Percentiles rank a stretch among this genome's conserved stretches.
Evolutionary conservation across 2,888 invertebrate species (phyloP).

Genomic region (Brachyptera putata): DNA sequence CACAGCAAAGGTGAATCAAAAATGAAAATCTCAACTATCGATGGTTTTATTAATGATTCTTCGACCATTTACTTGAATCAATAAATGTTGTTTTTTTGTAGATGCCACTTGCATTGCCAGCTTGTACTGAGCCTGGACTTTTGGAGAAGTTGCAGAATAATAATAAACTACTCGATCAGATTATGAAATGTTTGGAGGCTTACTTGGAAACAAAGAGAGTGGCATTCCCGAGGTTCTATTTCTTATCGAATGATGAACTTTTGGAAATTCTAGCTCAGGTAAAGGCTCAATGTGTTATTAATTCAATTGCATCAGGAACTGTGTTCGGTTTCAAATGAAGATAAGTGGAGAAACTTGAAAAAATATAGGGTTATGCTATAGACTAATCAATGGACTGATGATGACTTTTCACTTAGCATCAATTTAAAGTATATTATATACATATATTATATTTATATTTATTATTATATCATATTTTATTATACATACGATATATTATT

Average conservation of each 20-base stretch:
- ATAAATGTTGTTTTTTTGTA: slow-evolving; percentile 38
- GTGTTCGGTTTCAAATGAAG: no score
- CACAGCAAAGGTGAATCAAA: slow-evolving; percentile 60
- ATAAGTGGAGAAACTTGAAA: no score
- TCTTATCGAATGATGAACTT: slow-evolving; percentile 84
- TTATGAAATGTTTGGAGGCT: slow-evolving; percentile 85
- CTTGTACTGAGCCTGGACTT: slow-evolving; percentile 67
- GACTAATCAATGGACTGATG: no score
- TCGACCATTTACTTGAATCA: no score
- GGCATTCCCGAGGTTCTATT: slow-evolving; percentile 85
- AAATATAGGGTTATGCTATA: no score
- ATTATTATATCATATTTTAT: no score
- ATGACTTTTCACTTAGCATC: neutral
- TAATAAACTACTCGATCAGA: slow-evolving; percentile 78
- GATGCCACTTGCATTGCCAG: slow-evolving; percentile 76
- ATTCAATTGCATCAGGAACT: no score
- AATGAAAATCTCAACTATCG: no score
- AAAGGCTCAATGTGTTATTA: slow-evolving; percentile 30
- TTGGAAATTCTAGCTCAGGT: slow-evolving; percentile 86
- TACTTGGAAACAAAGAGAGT: slow-evolving; percentile 85
- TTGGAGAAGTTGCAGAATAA: slow-evolving; percentile 65
- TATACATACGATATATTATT: no score
- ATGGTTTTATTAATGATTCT: no score
- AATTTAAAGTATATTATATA: no score
- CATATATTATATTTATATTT: no score